Base-by-base conservation (phyloP, 2,113 vertebrate species). In the Salvelinus namaycush region DNA sequence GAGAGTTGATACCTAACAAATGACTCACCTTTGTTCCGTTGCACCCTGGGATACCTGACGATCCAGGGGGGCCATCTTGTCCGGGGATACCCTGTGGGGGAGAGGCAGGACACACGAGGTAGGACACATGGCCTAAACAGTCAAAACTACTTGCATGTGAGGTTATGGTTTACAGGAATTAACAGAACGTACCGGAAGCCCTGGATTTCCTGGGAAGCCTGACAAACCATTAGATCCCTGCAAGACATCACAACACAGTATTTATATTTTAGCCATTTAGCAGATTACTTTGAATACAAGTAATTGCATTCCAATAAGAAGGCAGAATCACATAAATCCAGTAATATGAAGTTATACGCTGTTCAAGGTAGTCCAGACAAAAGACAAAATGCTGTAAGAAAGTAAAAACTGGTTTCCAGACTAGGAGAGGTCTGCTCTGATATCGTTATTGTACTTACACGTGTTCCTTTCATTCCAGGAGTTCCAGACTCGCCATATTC, bases 141-240 rank as follows among this genome's bases (percentile, higher is more conserved):
- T 44, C 39, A 44, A 44, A 44, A 44, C 39, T 44, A 44, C 39
- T 44, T 44, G 9, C 9, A 11, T 12, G 39, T 44, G 39, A 11
- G 11, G 9, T 44, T 44, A 44, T 44, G 39, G 44, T 24, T 22
- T 48, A 70, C 14, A 68, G 26, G 14, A 39, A 31, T 67, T 13
- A 22, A 48, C 64, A 76, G 76, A 81, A 96, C 97, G 0, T 95
- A 99, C 98, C 71, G 98, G 98, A 74, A 98, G 91, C 72, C 98
- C 98, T 68, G 97, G 96, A 79, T 95, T 97, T 90, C 98, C 98
- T 78, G 97, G 97, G 83, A 96, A 97, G 69, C 98, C 98, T 39
- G 96, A 87, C 22, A 84, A 75, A 89, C 98, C 98, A 60, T 94
- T 90, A 26, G 95, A 95, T 0, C 98, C 98, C 98, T 99, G 90